Evolutionary conservation across 2,888 invertebrate genomes (phyloP).

Genomic region (Cotesia congregata): DNA sequence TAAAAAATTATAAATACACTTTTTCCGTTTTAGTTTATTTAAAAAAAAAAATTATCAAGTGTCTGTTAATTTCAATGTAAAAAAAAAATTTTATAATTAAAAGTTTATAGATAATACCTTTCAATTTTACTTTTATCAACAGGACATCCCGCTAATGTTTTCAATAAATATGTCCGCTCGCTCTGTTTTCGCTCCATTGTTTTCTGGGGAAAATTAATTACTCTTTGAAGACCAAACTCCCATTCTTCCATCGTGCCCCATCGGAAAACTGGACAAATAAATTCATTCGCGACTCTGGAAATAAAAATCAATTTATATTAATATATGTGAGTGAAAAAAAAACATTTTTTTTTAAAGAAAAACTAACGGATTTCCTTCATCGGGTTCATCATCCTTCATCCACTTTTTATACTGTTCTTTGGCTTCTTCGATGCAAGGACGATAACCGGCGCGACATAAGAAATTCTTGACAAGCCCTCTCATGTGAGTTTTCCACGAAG

Average conservation of each 20-base stretch:
- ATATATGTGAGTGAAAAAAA: slow-evolving; percentile 7
- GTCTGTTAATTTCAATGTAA: not conserved
- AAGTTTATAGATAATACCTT: slow-evolving; percentile 57
- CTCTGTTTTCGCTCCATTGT: slow-evolving; percentile 75
- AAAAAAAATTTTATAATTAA: not conserved
- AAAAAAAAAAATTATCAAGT: slow-evolving; percentile 27
- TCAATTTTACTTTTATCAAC: slow-evolving; percentile 80
- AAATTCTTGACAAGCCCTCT: slow-evolving; percentile 79
- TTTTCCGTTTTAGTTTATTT: not conserved
- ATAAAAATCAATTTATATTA: slow-evolving; percentile 5
- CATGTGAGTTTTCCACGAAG: slow-evolving; percentile 78
- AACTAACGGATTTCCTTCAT: slow-evolving; percentile 86
- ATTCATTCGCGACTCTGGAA: slow-evolving; percentile 80
- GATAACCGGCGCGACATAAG: slow-evolving; percentile 82
- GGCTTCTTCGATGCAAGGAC: slow-evolving; percentile 83
- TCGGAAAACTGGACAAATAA: slow-evolving; percentile 85
- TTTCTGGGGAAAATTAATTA: slow-evolving; percentile 80
- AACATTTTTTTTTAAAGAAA: not conserved
- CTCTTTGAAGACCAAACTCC: slow-evolving; percentile 84
- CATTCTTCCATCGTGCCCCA: slow-evolving; percentile 86
- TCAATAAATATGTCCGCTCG: slow-evolving; percentile 83
- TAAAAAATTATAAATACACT: no score
- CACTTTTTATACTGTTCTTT: slow-evolving; percentile 81
- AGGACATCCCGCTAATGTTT: slow-evolving; percentile 85
- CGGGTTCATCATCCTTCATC: slow-evolving; percentile 82